phyloP scores from a whole-genome alignment of 1,140 invertebrate species.

The Acyrthosiphon pisum region DNA sequence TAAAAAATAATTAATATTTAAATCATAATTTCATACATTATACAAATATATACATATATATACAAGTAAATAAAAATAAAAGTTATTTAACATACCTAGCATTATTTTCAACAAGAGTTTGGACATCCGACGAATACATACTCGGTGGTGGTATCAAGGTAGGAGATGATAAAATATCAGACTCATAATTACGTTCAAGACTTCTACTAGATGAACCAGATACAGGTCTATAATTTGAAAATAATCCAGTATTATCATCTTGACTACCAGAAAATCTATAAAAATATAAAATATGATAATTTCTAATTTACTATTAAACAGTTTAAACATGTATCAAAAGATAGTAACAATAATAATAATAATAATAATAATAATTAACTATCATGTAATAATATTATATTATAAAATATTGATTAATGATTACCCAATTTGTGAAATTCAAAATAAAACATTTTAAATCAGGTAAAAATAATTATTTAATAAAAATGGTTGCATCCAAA shows the following conservation, averaged over 20 bases:
- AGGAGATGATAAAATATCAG: constrained; percentile 47
- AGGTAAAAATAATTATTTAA: too few species aligned
- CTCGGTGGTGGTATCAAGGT: constrained; percentile 35
- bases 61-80: not conserved
- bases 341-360: too few species aligned
- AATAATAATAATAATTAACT: not conserved
- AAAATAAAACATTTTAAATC: not conserved
- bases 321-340: too few species aligned
- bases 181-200: constrained; percentile 51
- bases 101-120: constrained; percentile 52
- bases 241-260: constrained; percentile 46
- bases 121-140: constrained; percentile 53
- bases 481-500: too few species aligned
- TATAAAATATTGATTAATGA: not conserved
- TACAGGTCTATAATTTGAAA: constrained; percentile 43
- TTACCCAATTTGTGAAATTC: not conserved
- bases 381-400: not conserved
- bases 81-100: constrained; percentile 16
- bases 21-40: not conserved
- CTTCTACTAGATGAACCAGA: constrained; percentile 50
- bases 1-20: not conserved
- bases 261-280: constrained; percentile 47
- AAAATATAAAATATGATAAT: not conserved
- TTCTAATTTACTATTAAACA: not conserved
- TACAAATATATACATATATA: too few species aligned